Evolutionary conservation across 1,140 invertebrate species (phyloP), one percentile per base, ranked within the genome.

Genomic region (Conus betulinus): DNA sequence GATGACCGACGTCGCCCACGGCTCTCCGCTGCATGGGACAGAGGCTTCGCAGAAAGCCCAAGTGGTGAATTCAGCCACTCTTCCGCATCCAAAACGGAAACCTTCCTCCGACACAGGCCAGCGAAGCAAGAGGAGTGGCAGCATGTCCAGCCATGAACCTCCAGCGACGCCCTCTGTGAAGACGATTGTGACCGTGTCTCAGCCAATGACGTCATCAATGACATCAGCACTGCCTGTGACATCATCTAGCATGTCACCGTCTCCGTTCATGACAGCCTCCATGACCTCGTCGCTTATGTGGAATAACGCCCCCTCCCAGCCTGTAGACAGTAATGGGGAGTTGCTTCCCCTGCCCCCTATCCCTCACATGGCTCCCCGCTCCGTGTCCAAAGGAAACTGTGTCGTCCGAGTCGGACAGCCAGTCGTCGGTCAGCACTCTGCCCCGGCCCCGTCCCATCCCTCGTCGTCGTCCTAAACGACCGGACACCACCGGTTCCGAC

Each of bases 361-460:
- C 88, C 91, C 39, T 27, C 84, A 57, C 25, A 74, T 76, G 25
- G 63, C 89, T 57, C 71, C 57, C 5, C 85, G 90, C 27, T 92
- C 92, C 13, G 87, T 90, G 5, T 91, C 92, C 6, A 88, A 88
- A 89, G 74, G 87, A 89, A 52, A 90, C 92, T 23, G 89, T 92
- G 83, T 93, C 93, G 5, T 93, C 93, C 23, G 92, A 92, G 74
- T 93, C 93, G 20, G 92, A 94, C 63, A 76, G 87, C 25, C 87
- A 87, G 25, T 85, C 90, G 7, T 93, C 93, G 51, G 90, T 90
- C 63, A 91, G 89, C 74, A 93, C 93, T 10, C 83, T 93, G 15
- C 91, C 92, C 53, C 82, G 93, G 88, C 93, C 91, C 39, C 86
- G 93, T 88, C 93, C 93, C 2, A 91, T 91, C 78, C 93, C 93